Evolutionary conservation across 2,888 invertebrate genomes (phyloP).

Genomic region (Leptothorax acervorum): DNA sequence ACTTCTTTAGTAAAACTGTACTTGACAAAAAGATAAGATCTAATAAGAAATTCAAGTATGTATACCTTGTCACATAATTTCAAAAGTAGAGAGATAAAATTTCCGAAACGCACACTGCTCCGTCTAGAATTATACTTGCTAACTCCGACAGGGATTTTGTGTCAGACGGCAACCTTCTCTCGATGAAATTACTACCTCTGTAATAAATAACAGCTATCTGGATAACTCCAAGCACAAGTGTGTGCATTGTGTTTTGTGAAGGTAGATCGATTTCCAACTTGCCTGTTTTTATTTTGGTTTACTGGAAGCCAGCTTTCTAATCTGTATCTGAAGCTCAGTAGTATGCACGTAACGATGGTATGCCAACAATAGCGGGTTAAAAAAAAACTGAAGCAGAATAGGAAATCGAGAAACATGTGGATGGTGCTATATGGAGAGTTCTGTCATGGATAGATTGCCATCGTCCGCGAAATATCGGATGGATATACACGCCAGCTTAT

Average conservation of each 20-base stretch:
- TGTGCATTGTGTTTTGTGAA: slow-evolving; percentile 25
- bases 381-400: slow-evolving; percentile 33
- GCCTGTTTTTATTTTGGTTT: slow-evolving; percentile 63
- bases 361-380: slow-evolving; percentile 57
- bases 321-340: slow-evolving; percentile 64
- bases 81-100: not conserved
- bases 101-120: not conserved
- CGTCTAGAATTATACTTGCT: not conserved
- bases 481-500: slow-evolving; percentile 59
- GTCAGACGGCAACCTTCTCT: not conserved
- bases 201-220: slow-evolving; percentile 34
- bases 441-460: slow-evolving; percentile 61
- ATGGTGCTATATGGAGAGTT: slow-evolving; percentile 18
- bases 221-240: not conserved
- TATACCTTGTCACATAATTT: not conserved
- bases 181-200: slow-evolving; percentile 6
- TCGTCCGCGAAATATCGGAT: slow-evolving; percentile 59
- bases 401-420: slow-evolving; percentile 39
- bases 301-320: slow-evolving; percentile 67
- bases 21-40: not conserved
- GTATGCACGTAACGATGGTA: slow-evolving; percentile 48
- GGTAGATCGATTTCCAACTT: slow-evolving; percentile 54
- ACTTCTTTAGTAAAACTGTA: not conserved
- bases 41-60: not conserved
- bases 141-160: not conserved